Percentiles rank a stretch among this genome's conserved stretches.
phyloP scores from a whole-genome alignment of 2,113 vertebrate genomes.

The Muntiacus muntjak region DNA sequence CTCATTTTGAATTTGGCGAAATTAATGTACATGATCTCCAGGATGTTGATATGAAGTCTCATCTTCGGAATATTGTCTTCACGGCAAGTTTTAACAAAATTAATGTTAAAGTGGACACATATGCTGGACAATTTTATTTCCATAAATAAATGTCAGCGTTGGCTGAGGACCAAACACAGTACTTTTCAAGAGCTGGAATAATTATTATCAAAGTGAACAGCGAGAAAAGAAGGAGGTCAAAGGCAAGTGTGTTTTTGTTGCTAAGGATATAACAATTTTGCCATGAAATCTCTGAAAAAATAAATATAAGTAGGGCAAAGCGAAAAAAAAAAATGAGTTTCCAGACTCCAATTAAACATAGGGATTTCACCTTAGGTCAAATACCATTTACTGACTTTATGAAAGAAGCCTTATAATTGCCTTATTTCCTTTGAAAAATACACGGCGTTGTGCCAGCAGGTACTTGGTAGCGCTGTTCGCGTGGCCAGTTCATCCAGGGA shows the following conservation, averaged over 20 bases:
- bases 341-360: slow-evolving; percentile 31
- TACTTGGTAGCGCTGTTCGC: background rate
- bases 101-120: background rate
- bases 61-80: background rate
- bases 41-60: background rate
- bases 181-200: background rate
- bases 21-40: background rate
- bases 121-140: background rate
- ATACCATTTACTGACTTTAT: slow-evolving; percentile 34
- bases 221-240: slow-evolving; percentile 20
- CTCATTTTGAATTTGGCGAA: background rate
- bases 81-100: background rate
- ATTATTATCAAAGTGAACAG: slow-evolving; percentile 1
- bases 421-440: slow-evolving; percentile 59
- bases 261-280: slow-evolving; percentile 7
- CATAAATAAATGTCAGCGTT: background rate
- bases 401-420: slow-evolving; percentile 42
- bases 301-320: slow-evolving; percentile 38
- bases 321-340: background rate
- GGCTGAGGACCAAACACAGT: background rate
- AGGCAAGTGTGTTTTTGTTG: slow-evolving; percentile 8
- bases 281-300: slow-evolving; percentile 40
- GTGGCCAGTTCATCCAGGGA: background rate
- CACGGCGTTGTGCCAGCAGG: background rate
- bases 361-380: slow-evolving; percentile 55